phyloP scores from a whole-genome alignment of 2,113 vertebrate genomes.

The Forbesichthys agassizii region DNA sequence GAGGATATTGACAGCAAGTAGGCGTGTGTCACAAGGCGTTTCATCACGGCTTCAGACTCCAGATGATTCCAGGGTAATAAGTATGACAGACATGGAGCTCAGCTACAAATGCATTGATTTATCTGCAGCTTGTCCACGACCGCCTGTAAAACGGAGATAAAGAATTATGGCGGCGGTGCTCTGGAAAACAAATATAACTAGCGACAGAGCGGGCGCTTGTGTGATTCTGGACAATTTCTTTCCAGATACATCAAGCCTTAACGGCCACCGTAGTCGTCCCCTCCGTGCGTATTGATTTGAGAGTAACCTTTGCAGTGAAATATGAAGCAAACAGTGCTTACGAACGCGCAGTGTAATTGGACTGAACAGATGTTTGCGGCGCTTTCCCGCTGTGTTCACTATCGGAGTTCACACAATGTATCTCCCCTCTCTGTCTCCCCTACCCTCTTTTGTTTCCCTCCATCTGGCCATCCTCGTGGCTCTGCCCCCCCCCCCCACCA shows the following conservation, averaged over 20 bases:
- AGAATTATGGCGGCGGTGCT: slow-evolving; percentile 2
- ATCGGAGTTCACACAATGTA: slow-evolving; percentile 46
- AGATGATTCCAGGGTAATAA: slow-evolving; percentile 33
- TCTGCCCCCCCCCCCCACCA: slow-evolving; percentile 10
- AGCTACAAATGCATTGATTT: slow-evolving; percentile 53
- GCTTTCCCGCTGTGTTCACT: slow-evolving; percentile 59
- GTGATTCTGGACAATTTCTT: slow-evolving; percentile 54
- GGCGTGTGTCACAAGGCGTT: slow-evolving; percentile 43
- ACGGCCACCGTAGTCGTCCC: slow-evolving; percentile 34
- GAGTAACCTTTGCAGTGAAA: slow-evolving; percentile 68
- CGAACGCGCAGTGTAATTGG: slow-evolving; percentile 62
- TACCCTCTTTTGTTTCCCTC: slow-evolving; percentile 17
- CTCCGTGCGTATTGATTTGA: slow-evolving; percentile 60
- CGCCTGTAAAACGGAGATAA: slow-evolving; percentile 47
- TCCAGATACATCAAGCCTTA: slow-evolving; percentile 40
- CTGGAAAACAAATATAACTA: slow-evolving; percentile 29
- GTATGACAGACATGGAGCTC: slow-evolving; percentile 38
- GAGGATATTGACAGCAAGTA: slow-evolving; percentile 14
- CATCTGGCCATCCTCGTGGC: slow-evolving; percentile 6
- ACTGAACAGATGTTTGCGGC: slow-evolving; percentile 59
- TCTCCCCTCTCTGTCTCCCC: slow-evolving; percentile 38
- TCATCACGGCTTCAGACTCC: slow-evolving; percentile 43
- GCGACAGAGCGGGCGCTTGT: slow-evolving; percentile 23
- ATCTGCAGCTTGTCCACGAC: slow-evolving; percentile 37
- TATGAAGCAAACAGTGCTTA: slow-evolving; percentile 63